Conservation (phyloP, 2,888 invertebrate genomes). For the Linyphia triangularis region DNA sequence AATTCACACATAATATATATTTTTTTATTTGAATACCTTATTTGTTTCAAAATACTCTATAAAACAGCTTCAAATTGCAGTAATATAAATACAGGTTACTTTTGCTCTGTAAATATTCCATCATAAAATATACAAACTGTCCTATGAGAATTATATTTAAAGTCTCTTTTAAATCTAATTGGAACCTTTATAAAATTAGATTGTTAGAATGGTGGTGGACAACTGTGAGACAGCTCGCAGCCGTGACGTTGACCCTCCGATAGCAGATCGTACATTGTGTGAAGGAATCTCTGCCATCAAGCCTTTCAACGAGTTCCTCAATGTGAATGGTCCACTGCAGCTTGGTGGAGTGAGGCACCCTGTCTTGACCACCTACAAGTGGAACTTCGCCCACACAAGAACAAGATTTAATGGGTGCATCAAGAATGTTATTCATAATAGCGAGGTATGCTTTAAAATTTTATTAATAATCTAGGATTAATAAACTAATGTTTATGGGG, state of each 20-base stretch:
- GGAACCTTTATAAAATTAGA: slow-evolving; percentile 80
- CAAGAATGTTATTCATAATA: slow-evolving; percentile 95
- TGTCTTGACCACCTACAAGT: slow-evolving; percentile 46
- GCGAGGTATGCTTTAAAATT: slow-evolving; percentile 83
- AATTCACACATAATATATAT: too few species aligned
- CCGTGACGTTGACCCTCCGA: slow-evolving; percentile 86
- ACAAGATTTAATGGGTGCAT: slow-evolving; percentile 95
- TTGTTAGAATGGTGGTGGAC: slow-evolving; percentile 94
- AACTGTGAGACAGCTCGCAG: slow-evolving; percentile 91
- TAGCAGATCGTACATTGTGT: slow-evolving; percentile 92
- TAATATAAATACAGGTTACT: neutral
- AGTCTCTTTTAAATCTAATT: too few species aligned
- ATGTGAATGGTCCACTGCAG: slow-evolving; percentile 96
- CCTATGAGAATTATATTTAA: neutral
- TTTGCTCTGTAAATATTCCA: neutral
- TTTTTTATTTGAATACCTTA: too few species aligned
- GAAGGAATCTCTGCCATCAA: slow-evolving; percentile 89
- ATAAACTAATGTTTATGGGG: too few species aligned
- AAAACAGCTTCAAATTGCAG: too few species aligned
- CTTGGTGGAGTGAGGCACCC: slow-evolving; percentile 92
- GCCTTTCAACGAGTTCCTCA: slow-evolving; percentile 95
- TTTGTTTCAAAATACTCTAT: too few species aligned
- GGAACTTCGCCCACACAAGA: slow-evolving; percentile 59
- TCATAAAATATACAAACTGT: neutral
- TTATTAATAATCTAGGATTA: too few species aligned